Conservation (phyloP, 2,797 vertebrate genomes). For the Schizopygopsis malacanthus region DNA sequence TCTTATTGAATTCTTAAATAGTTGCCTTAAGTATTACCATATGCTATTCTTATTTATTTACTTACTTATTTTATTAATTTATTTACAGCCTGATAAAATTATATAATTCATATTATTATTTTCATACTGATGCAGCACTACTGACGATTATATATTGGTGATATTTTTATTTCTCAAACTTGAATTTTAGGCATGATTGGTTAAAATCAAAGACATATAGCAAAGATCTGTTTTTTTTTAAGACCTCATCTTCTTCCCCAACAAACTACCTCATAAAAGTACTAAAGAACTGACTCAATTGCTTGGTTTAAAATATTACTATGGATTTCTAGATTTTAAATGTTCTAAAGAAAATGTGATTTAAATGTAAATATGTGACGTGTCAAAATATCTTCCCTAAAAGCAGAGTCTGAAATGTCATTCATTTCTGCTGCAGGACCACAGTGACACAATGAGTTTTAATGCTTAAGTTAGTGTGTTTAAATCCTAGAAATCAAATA, state of each 20-base stretch:
- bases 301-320: not conserved
- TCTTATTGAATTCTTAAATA: not conserved
- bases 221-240: not conserved
- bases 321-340: not conserved
- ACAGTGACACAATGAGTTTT: not conserved
- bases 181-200: not conserved
- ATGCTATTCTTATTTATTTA: not conserved
- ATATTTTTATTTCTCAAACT: not conserved
- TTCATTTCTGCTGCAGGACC: not conserved
- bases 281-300: not conserved
- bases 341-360: not conserved
- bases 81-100: not conserved
- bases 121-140: not conserved
- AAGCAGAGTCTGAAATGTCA: not conserved
- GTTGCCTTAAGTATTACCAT: not conserved
- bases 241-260: not conserved
- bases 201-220: conserved; percentile 5
- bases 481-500: not conserved
- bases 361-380: not conserved
- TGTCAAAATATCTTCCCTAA: not conserved
- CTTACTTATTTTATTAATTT: not conserved
- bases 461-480: not conserved
- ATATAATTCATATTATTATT: not conserved
- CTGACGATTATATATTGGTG: not conserved
- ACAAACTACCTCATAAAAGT: not conserved